phyloP scores from a whole-genome alignment of 2,888 invertebrate genomes.

The Noctuana brunneofusca region DNA sequence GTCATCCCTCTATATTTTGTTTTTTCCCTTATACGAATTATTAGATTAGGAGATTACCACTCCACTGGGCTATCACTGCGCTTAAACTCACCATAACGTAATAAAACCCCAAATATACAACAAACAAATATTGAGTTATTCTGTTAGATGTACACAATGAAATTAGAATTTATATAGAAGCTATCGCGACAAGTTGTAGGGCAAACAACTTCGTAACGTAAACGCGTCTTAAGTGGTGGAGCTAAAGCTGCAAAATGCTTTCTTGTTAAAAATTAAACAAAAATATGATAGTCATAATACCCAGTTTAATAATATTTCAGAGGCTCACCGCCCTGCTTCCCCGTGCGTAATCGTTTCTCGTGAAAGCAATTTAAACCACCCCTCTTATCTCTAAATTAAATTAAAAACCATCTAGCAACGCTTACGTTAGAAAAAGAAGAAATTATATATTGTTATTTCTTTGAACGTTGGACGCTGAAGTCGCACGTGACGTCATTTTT shows the following conservation, averaged over 20 bases:
- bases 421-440: background rate
- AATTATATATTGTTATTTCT: background rate
- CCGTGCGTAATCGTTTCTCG: slow-evolving; percentile 29
- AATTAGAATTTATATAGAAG: no score
- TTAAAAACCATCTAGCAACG: slow-evolving; percentile 22
- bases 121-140: no score
- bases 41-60: no score
- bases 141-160: no score
- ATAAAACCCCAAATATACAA: no score
- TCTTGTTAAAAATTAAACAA: slow-evolving; percentile 22
- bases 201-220: no score
- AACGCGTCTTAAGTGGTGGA: background rate
- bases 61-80: no score
- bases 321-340: slow-evolving; percentile 27
- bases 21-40: no score
- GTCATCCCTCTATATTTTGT: no score
- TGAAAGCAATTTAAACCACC: slow-evolving; percentile 31
- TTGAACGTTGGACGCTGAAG: background rate
- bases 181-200: no score
- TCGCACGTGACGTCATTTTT: background rate
- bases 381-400: slow-evolving; percentile 31
- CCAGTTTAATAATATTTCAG: slow-evolving; percentile 29
- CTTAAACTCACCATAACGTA: no score
- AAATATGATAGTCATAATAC: slow-evolving; percentile 23
- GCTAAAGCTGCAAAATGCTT: slow-evolving; percentile 4